phyloP scores from a whole-genome alignment of 2,888 invertebrate species.

The Ernsta delagoae region DNA sequence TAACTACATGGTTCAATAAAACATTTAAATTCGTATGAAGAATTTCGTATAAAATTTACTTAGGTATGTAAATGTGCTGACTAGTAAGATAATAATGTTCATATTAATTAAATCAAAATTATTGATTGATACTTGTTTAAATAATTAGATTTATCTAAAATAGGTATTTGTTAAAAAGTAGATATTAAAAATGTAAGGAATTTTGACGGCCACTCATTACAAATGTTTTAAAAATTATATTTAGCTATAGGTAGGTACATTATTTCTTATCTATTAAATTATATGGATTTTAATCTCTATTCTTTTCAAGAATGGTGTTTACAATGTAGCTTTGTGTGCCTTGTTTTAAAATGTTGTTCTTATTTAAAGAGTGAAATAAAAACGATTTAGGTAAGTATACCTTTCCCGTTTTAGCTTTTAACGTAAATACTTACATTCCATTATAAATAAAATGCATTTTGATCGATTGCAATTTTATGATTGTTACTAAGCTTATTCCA shows the following conservation, averaged over 20 bases:
- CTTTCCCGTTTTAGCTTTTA: conserved; percentile 18
- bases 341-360: conserved; percentile 17
- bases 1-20: conserved; percentile 7
- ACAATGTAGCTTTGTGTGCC: conserved; percentile 23
- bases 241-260: not conserved
- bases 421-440: conserved; percentile 34
- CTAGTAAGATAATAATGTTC: conserved; percentile 14
- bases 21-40: not conserved
- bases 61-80: conserved; percentile 30
- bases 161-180: not conserved
- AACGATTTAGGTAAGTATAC: not conserved
- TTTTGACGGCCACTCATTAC: not conserved
- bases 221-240: conserved; percentile 5
- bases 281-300: conserved; percentile 2
- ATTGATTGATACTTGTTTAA: conserved; percentile 10
- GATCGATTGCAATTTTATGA: not conserved
- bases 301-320: conserved; percentile 5
- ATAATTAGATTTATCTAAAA: conserved; percentile 7
- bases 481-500: too few species aligned
- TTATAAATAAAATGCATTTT: conserved; percentile 22
- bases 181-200: not conserved
- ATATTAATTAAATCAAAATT: conserved; percentile 12
- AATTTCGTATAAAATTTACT: conserved; percentile 10
- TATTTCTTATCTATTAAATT: too few species aligned
- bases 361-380: conserved; percentile 7